These are phyloP conservation scores for Acestrorhynchus altus DNA, from an alignment of 2,797 vertebrate genomes.

Conservation along the genomic window DNA sequence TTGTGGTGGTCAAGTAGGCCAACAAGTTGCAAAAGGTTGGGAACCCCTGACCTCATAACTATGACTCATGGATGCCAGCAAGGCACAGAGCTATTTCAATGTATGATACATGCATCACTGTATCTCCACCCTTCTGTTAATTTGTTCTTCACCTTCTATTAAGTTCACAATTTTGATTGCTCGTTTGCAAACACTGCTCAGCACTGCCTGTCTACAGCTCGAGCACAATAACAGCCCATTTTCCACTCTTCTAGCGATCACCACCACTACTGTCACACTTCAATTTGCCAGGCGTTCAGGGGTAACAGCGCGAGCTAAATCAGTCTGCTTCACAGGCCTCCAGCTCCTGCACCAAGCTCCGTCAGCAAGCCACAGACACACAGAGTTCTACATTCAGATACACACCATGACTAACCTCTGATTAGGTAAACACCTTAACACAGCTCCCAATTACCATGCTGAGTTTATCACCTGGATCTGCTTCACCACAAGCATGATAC, in stretches of 20 bases:
- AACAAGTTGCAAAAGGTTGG: too few species aligned
- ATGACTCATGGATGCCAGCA: too few species aligned
- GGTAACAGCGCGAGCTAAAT: background rate
- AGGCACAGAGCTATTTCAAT: too few species aligned
- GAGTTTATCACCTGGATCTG: background rate
- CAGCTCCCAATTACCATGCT: background rate
- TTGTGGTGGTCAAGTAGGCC: too few species aligned
- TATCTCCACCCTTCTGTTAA: too few species aligned
- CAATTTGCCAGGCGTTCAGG: constrained; percentile 19
- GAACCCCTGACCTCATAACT: too few species aligned
- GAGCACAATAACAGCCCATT: background rate
- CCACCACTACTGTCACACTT: background rate
- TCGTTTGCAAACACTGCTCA: background rate
- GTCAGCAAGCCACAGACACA: background rate
- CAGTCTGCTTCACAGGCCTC: background rate
- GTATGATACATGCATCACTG: too few species aligned
- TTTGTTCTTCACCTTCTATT: background rate
- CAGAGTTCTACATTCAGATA: background rate
- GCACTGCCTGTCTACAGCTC: background rate
- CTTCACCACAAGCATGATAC: background rate
- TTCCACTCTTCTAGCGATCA: background rate
- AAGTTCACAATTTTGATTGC: background rate
- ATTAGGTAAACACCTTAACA: background rate
- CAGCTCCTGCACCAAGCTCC: background rate
- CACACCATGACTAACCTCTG: background rate